phyloP scores from a whole-genome alignment of 2,113 vertebrate species.

The Polyodon spathula region DNA sequence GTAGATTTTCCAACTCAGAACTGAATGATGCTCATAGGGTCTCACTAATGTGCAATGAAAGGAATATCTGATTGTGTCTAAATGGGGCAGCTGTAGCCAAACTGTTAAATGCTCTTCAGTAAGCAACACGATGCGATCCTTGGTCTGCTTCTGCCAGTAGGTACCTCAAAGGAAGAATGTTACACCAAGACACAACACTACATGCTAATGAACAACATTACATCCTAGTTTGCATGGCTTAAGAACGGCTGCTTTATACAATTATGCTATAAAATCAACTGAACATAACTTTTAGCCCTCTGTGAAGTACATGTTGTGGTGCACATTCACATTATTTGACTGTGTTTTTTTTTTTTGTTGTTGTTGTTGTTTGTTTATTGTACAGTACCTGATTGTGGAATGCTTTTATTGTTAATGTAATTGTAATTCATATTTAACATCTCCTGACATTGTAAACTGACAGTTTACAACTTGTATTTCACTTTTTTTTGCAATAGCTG shows the following conservation, averaged over 20 bases:
- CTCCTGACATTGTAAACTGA: background rate
- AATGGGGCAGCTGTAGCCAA: background rate
- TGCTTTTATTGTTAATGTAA: too few species aligned
- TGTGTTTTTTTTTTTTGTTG: too few species aligned
- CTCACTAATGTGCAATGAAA: background rate
- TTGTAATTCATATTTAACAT: too few species aligned
- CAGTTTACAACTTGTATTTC: conserved; percentile 12
- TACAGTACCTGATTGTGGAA: too few species aligned
- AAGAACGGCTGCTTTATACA: background rate
- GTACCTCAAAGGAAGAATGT: background rate
- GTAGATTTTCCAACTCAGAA: background rate
- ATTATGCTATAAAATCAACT: background rate
- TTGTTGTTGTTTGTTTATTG: background rate
- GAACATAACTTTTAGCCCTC: background rate
- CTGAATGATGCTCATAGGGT: background rate
- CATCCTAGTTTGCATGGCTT: background rate
- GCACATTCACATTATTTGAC: background rate
- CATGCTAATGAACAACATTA: background rate
- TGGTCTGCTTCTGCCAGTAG: background rate
- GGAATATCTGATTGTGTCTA: background rate
- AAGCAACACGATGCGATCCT: background rate
- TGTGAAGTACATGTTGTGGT: background rate
- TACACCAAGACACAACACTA: background rate
- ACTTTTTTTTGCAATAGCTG: conserved; percentile 8
- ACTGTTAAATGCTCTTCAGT: background rate